Percentiles rank a stretch among this genome's conserved stretches.
phyloP scores from a whole-genome alignment of 2,888 invertebrate genomes.

The Oscheius myriophilus region DNA sequence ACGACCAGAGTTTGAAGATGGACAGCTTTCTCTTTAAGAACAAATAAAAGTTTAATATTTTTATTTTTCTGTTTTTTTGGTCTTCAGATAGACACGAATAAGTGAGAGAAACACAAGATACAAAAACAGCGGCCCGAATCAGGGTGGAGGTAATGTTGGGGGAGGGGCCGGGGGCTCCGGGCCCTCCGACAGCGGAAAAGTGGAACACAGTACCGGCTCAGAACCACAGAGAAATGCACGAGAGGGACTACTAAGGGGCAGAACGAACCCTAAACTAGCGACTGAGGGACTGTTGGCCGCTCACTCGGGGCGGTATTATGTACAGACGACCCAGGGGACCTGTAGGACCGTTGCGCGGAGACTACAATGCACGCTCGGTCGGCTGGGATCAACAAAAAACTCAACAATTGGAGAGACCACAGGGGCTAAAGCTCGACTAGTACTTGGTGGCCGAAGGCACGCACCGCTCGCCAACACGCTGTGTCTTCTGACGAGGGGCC shows the following conservation, averaged over 20 bases:
- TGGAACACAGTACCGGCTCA: slow-evolving; percentile 16
- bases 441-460: slow-evolving; percentile 8
- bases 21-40: background rate
- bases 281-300: background rate
- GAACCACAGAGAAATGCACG: slow-evolving; percentile 16
- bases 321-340: background rate
- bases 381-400: background rate
- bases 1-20: background rate
- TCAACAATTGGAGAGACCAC: background rate
- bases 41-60: slow-evolving; percentile 9
- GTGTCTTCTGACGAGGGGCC: slow-evolving; percentile 26
- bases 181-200: too few relatives aligned
- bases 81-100: background rate
- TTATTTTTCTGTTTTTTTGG: slow-evolving; percentile 15
- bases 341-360: background rate
- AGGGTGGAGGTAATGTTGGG: slow-evolving; percentile 15
- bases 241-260: background rate
- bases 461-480: slow-evolving; percentile 23
- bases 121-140: slow-evolving; percentile 11
- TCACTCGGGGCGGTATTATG: slow-evolving; percentile 7
- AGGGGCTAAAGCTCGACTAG: background rate
- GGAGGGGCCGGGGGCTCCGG: too few relatives aligned
- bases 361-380: background rate
- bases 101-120: slow-evolving; percentile 12
- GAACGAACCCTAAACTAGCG: background rate